Percentiles rank a stretch among this genome's conserved stretches.
These are phyloP conservation scores for Graphium colonna DNA, from an alignment of 2,888 invertebrate genomes.

Conservation along the genomic window DNA sequence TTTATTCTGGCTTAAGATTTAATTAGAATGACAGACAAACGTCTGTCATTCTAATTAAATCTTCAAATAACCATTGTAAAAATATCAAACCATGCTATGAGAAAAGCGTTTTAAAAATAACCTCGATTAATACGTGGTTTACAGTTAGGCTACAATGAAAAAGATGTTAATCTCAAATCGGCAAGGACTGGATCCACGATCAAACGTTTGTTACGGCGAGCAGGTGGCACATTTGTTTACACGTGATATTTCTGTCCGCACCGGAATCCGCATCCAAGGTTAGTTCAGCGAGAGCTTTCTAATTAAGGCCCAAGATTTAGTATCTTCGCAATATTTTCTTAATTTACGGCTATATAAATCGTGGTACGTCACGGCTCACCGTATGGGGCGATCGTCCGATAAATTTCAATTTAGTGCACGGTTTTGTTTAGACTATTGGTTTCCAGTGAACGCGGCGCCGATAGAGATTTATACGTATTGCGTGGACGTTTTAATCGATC, in stretches of 20 bases:
- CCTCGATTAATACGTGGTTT: too few relatives aligned
- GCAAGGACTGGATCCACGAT: background rate
- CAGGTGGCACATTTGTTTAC: background rate
- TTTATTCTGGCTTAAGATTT: too few relatives aligned
- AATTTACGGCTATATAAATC: constrained; percentile 22
- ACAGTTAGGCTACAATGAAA: too few relatives aligned
- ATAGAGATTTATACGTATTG: constrained; percentile 5
- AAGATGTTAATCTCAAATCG: background rate
- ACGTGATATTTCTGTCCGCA: constrained; percentile 2
- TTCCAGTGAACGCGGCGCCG: constrained; percentile 12
- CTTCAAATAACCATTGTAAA: too few relatives aligned
- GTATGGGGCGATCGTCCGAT: constrained; percentile 6
- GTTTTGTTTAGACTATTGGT: constrained; percentile 20
- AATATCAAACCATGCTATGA: too few relatives aligned
- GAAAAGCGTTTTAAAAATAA: too few relatives aligned
- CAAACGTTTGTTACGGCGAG: background rate
- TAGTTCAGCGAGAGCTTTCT: constrained; percentile 13
- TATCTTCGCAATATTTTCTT: constrained; percentile 16
- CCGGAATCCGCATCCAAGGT: background rate
- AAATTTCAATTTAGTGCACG: constrained; percentile 22
- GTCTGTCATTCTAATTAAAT: too few relatives aligned
- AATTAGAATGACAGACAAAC: too few relatives aligned
- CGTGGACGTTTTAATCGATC: constrained; percentile 4
- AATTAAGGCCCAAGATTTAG: constrained; percentile 22
- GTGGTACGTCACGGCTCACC: constrained; percentile 9